phyloP scores from a whole-genome alignment of 2,113 vertebrate species.

The Shinisaurus crocodilurus region DNA sequence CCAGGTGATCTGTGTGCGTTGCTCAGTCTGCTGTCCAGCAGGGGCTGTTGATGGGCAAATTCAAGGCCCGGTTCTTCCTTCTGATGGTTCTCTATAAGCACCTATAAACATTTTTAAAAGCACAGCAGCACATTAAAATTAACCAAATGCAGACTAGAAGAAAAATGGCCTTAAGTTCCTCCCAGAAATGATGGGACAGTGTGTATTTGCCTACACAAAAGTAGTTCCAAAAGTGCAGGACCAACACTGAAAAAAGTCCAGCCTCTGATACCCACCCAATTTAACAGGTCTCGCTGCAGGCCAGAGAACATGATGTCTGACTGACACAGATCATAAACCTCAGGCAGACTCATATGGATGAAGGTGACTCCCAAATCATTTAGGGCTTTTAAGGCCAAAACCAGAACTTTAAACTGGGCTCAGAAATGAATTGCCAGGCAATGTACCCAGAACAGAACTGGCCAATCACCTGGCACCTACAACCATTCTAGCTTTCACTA shows the following conservation, averaged over 20 bases:
- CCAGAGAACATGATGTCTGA: not conserved
- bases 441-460: not conserved
- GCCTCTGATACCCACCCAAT: not conserved
- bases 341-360: not conserved
- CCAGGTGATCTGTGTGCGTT: no score
- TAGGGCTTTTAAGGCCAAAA: not conserved
- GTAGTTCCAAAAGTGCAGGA: not conserved
- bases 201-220: not conserved
- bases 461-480: not conserved
- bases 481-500: not conserved
- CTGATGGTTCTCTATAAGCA: not conserved
- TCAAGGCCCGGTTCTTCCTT: no score
- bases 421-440: not conserved
- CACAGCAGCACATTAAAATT: not conserved
- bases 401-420: not conserved
- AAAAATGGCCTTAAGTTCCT: not conserved
- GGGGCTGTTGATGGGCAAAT: no score
- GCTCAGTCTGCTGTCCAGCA: no score
- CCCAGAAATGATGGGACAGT: not conserved
- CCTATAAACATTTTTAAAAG: not conserved
- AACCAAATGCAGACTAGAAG: not conserved
- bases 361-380: not conserved
- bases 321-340: not conserved
- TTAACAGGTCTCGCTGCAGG: no score
- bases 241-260: not conserved